Evolutionary conservation across 64 coral and sea anemone genomes (phyloP), one percentile per base, ranked within the genome.

Genomic region (Montipora capricornis): DNA sequence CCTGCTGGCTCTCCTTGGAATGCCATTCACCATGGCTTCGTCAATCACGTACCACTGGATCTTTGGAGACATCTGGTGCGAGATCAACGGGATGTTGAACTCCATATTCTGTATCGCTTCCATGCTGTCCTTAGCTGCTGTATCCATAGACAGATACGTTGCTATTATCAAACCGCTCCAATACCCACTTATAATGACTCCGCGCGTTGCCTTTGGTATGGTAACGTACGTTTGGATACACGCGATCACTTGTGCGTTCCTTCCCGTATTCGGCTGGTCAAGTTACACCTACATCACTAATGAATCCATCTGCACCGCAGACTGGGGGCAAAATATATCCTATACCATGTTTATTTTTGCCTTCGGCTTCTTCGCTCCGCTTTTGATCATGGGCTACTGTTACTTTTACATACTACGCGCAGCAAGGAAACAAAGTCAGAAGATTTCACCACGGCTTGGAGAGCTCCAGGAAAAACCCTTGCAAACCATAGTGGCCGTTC

Each of bases 151-250:
- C 70, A 68, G 93, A 55, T 98, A 91, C 78, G 87, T 98, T 37
- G 96, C 95, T 13, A 97, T 97, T 45, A 97, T 94, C 83, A 97
- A 94, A 46, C 95, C 95, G 20, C 74, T 97, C 5, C 90, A 97
- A n/a, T 97, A 97, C 47, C 88, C 76, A 19, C 76, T 97, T 6
- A 94, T 97, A n/a, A 97, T 97, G 95, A 97, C 95, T 4, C 47
- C 44, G 24, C 69, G 52, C 13, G 77, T 73, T 44, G 95, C 91
- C 15, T 74, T 64, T 2, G 12, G 80, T 46, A 91, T 97, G 95
- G 76, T 97, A 4, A 17, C 82, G 0, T 91, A 89, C 47, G 95
- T 97, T 2, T 97, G 95, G 95, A 5, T 92, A 10, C 95, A 97
- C 61, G 92, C 95, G 6, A 80, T 97, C 58, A 49, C 77, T 5